Evolutionary conservation across 2,797 vertebrate species (phyloP).

Genomic region (Rhinoraja longicauda): DNA sequence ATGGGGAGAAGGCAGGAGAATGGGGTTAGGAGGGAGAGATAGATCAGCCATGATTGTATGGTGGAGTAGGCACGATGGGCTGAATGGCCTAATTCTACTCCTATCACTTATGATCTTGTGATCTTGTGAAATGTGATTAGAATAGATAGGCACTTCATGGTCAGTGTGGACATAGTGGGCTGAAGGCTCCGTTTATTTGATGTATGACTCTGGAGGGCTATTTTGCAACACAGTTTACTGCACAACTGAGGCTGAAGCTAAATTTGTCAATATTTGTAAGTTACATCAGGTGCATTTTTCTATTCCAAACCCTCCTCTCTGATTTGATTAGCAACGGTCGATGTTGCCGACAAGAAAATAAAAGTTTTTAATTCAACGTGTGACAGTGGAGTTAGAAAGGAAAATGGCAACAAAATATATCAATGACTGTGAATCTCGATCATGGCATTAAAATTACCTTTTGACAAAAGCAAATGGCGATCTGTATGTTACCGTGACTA

Average conservation of each 20-base stretch:
- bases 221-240: background rate
- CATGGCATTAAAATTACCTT: background rate
- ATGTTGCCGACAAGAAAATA: no score
- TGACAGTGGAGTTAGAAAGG: background rate
- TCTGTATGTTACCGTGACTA: background rate
- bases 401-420: background rate
- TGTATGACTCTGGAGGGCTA: background rate
- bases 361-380: background rate
- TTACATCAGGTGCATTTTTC: background rate
- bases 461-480: background rate
- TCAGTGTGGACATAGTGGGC: no score
- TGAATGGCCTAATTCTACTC: no score
- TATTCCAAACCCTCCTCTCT: background rate
- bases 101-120: no score
- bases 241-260: background rate
- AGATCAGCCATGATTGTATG: no score
- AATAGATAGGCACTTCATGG: no score
- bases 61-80: no score
- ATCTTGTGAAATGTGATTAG: no score
- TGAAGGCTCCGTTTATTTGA: no score
- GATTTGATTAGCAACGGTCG: background rate
- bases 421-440: background rate
- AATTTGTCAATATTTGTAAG: constrained; percentile 13
- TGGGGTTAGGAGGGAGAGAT: no score
- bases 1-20: no score